phyloP scores from a whole-genome alignment of 2,113 vertebrate species.

The Lipophrys pholis region DNA sequence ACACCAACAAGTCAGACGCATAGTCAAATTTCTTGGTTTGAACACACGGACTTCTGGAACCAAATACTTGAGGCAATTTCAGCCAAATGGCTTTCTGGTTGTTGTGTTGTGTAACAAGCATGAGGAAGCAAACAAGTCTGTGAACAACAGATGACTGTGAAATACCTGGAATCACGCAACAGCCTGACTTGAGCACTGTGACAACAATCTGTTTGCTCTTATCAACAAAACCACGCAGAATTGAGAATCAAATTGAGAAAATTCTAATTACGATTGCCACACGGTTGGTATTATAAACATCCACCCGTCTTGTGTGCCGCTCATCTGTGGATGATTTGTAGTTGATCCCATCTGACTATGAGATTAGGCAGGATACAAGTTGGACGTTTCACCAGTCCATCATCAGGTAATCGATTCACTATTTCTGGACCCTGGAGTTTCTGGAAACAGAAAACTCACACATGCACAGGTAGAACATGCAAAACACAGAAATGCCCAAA shows the following conservation, averaged over 20 bases:
- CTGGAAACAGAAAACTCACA: too few relatives aligned
- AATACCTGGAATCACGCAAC: not conserved
- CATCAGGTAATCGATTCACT: too few relatives aligned
- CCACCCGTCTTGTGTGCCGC: too few relatives aligned
- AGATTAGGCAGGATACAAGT: too few relatives aligned
- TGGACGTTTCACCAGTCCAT: too few relatives aligned
- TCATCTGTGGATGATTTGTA: too few relatives aligned
- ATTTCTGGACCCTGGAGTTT: too few relatives aligned
- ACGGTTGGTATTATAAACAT: too few relatives aligned
- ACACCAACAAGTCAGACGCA: not conserved
- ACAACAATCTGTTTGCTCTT: not conserved
- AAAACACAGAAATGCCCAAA: too few relatives aligned
- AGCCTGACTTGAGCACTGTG: not conserved
- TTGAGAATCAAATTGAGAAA: not conserved
- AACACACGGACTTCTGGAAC: not conserved
- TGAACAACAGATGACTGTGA: slow-evolving; percentile 5
- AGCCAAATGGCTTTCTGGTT: slow-evolving; percentile 4
- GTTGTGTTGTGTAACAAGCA: slow-evolving; percentile 4
- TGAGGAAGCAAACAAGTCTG: not conserved
- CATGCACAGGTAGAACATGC: too few relatives aligned
- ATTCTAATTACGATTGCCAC: too few relatives aligned
- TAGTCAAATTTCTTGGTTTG: not conserved
- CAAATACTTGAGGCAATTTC: slow-evolving; percentile 2
- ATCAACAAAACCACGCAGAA: not conserved
- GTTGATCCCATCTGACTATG: too few relatives aligned